Conservation (phyloP, 2,113 vertebrate genomes). For the Cranoglanis bouderius region DNA sequence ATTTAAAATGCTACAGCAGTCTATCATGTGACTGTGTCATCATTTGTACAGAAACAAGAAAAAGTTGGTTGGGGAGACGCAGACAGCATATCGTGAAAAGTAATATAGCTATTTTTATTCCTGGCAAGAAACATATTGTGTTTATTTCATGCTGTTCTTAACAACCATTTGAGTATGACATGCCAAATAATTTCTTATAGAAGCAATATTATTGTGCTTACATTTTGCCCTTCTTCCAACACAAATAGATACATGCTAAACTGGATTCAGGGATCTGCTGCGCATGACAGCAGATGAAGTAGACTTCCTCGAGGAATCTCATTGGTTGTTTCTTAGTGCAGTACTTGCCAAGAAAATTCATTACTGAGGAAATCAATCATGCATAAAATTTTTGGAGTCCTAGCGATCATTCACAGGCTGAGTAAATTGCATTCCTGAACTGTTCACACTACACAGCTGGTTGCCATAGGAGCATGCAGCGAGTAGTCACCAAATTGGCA, state of each 20-base stretch:
- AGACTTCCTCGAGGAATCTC: not conserved
- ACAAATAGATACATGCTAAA: not conserved
- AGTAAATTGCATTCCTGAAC: not conserved
- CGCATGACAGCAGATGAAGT: not conserved
- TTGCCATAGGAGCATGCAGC: not conserved
- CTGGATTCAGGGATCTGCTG: not conserved
- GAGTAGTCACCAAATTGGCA: not conserved
- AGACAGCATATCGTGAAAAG: not conserved
- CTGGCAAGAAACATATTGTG: not conserved
- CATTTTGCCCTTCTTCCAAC: not conserved
- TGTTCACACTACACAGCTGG: not conserved
- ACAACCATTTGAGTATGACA: not conserved
- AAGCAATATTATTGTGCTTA: not conserved
- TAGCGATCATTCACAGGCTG: not conserved
- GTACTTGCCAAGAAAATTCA: not conserved
- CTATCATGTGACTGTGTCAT: not conserved
- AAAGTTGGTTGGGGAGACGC: not conserved
- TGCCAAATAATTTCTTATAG: not conserved
- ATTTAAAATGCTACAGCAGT: not conserved
- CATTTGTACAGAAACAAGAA: not conserved
- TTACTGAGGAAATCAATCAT: not conserved
- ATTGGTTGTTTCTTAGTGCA: not conserved
- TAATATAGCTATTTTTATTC: not conserved
- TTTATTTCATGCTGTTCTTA: not conserved
- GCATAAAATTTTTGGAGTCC: not conserved